Evolutionary conservation across 2,888 invertebrate genomes (phyloP).

Genomic region (Apamea anceps): DNA sequence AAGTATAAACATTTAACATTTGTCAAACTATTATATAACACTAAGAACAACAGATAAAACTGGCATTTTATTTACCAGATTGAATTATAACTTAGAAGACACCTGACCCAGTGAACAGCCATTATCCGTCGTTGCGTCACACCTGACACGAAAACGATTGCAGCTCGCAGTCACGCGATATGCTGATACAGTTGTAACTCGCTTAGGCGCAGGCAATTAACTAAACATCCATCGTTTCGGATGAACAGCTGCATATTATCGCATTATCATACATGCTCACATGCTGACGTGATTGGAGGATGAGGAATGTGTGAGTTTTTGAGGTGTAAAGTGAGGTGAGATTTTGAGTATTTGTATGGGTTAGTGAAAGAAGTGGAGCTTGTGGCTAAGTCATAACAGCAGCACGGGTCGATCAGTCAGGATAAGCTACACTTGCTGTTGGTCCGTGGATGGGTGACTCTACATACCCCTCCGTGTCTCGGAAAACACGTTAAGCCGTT

Average conservation of each 20-base stretch:
- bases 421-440: neutral
- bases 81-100: constrained; percentile 33
- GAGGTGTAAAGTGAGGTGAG: neutral
- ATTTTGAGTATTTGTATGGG: neutral
- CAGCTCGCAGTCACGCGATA: constrained; percentile 49
- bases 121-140: constrained; percentile 50
- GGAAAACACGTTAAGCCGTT: neutral
- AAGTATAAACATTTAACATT: neutral
- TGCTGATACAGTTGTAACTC: constrained; percentile 44
- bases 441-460: neutral
- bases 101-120: constrained; percentile 45
- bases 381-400: neutral
- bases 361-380: neutral
- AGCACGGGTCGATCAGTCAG: neutral
- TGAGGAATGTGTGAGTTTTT: constrained; percentile 40
- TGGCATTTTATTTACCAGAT: neutral
- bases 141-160: constrained; percentile 48
- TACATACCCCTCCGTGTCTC: neutral
- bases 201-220: constrained; percentile 29
- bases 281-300: constrained; percentile 23
- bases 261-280: constrained; percentile 28
- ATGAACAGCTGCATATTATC: constrained; percentile 43
- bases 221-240: constrained; percentile 26
- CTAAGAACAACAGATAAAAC: neutral
- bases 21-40: neutral